Evolutionary conservation across 2,888 invertebrate species (phyloP), one percentile per base, ranked within the genome.

Genomic region (Arenicola marina): DNA sequence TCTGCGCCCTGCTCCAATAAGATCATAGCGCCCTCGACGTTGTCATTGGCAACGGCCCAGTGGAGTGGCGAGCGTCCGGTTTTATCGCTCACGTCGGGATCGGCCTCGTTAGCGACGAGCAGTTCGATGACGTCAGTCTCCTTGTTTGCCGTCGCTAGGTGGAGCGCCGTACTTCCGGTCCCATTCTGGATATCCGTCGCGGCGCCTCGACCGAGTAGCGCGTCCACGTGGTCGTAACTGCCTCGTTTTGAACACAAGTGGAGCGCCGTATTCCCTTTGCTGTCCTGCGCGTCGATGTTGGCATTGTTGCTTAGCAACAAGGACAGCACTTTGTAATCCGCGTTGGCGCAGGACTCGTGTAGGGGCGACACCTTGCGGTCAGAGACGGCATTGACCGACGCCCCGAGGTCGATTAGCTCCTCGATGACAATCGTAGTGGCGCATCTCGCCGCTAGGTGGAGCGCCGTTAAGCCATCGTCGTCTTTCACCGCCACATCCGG

Each of bases 71-170:
- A 56, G 28, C 38, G 29, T 7, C 59, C 59, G 38, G 43, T 7
- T 2, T n/a, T 29, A 56, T 65, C 59, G 3, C 31, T 18, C 4
- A 57, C 31, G 56, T 65, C 54, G 33, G 59, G 26, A 21, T 65
- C 61, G 4, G 54, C 61, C 28, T 66, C 63, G 51, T 58, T 61
- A 4, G 61, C 63, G n/a, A 66, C 45, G 15, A 66, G 51, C 28
- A 66, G 51, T 34, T 66, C 63, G 24, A 66, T n/a, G n/a, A 64
- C 62, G 28, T 66, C 66, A 3, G 63, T 53, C 26, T 66, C 66
- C 28, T 53, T 26, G 15, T 26, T 24, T 18, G 33, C n/a, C 2
- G 56, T 56, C 3, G 63, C 63, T 1, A 53, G 33, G 31, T 63
- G 63, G 3, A 56, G 31, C n/a, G 65, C 26, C 7, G 44, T 31